Evolutionary conservation across 2,888 invertebrate genomes (phyloP).

Genomic region (Eretmocerus hayati): DNA sequence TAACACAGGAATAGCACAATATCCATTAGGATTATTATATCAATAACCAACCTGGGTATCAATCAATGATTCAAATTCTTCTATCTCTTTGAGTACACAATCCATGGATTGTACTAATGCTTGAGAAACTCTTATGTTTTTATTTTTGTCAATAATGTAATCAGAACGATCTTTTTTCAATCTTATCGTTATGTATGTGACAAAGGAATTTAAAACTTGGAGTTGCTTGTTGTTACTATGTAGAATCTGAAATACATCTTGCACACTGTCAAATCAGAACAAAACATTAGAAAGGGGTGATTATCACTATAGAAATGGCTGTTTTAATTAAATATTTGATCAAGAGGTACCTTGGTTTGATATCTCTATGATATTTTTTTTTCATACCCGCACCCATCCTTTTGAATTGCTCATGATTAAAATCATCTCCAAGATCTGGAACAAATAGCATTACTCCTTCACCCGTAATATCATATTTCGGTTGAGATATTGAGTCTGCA

Average conservation of each 20-base stretch:
- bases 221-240: constrained; percentile 1
- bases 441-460: background rate
- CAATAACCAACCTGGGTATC: background rate
- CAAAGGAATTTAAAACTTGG: constrained; percentile 9
- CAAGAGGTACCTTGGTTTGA: constrained; percentile 1
- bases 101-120: constrained; percentile 1
- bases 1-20: background rate
- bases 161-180: constrained; percentile 1
- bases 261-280: constrained; percentile 2
- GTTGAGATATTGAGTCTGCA: background rate
- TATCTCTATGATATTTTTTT: constrained; percentile 2
- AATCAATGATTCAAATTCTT: constrained; percentile 3
- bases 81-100: constrained; percentile 4
- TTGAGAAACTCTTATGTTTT: constrained; percentile 13
- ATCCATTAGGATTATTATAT: background rate
- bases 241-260: constrained; percentile 9
- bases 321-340: background rate
- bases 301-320: background rate
- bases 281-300: background rate
- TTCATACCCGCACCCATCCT: constrained; percentile 6
- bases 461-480: background rate
- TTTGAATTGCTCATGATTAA: constrained; percentile 12
- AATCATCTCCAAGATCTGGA: constrained; percentile 10
- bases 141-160: constrained; percentile 11
- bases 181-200: background rate